Evolutionary conservation across 2,797 vertebrate genomes (phyloP), one percentile per base, ranked within the genome.

Genomic region (Synanceia verrucosa): DNA sequence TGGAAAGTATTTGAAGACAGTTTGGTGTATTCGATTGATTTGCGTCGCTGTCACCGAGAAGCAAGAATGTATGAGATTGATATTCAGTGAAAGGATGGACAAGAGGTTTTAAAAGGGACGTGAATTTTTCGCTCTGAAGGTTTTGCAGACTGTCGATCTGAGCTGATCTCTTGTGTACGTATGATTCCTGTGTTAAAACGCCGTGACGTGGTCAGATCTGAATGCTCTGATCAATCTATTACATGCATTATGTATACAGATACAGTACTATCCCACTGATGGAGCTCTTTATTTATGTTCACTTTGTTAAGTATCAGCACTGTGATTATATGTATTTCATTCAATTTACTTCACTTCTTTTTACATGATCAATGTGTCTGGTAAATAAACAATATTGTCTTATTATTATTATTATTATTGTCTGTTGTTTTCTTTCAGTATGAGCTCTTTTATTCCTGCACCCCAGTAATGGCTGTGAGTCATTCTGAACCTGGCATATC

Each of bases 341-440:
- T 87, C 69, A 70, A 86, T 93, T 92, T 78, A 80, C 83, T 86
- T 88, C 88, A 91, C 90, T 92, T 92, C 84, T 94, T 94, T 95
- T 93, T 95, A 94, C 93, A 94, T 94, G 89, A 94, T 92, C 86
- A 90, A 78, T 91, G 91, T 94, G 92, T 94, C 89, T 91, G 90
- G 82, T 92, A 90, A 94, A 94, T 94, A 95, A 95, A 95, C 81
- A 88, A 89, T 88, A 86, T 88, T 92, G 87, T 94, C 87, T 92
- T 93, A 92, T 89, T 89, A 86, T 79, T 65, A 48, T 52, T n/a
- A n/a, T n/a, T n/a, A n/a, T n/a, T n/a, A n/a, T 48, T 58, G 50
- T 46, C n/a, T 56, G 44, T 68, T 18, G 9, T 36, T 43, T 73
- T 66, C 9, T 74, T 37, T 39, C 0, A 5, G 0, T 0, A 10